Percentiles rank a stretch among this genome's conserved stretches.
phyloP scores from a whole-genome alignment of 1,140 invertebrate species.

The Mamestra configurata region DNA sequence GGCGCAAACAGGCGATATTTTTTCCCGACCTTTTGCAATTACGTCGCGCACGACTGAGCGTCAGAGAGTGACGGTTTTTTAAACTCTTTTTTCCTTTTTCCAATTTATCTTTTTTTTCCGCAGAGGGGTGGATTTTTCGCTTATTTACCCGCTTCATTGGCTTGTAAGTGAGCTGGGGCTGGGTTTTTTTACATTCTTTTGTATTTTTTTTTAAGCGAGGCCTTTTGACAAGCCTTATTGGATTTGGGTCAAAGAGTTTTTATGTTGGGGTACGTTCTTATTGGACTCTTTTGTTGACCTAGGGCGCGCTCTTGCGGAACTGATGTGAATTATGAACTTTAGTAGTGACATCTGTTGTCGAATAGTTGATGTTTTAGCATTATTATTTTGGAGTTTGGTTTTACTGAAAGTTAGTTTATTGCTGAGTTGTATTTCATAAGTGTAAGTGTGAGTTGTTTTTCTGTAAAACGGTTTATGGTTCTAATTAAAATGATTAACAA shows the following conservation, averaged over 20 bases:
- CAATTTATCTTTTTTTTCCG: conserved; percentile 85
- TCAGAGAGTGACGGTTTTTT: conserved; percentile 80
- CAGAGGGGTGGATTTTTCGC: conserved; percentile 84
- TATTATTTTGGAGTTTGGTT: not conserved
- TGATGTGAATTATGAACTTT: conserved; percentile 34
- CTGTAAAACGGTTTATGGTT: no score
- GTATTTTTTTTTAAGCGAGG: conserved; percentile 71
- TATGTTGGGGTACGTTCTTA: conserved; percentile 51
- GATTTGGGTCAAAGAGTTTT: conserved; percentile 76
- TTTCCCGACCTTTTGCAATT: conserved; percentile 84
- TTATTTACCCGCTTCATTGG: conserved; percentile 87
- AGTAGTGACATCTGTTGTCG: conserved; percentile 61
- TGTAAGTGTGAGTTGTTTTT: no score
- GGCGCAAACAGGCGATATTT: conserved; percentile 58
- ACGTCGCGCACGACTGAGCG: conserved; percentile 76
- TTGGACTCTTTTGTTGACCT: conserved; percentile 42
- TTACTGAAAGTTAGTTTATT: not conserved
- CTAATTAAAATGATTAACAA: no score
- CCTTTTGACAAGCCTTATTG: conserved; percentile 68
- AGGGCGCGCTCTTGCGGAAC: conserved; percentile 46
- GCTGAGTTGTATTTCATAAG: not conserved
- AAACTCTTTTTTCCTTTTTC: conserved; percentile 73
- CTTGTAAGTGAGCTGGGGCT: conserved; percentile 85
- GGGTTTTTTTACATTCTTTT: conserved; percentile 74
- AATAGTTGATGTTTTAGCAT: conserved; percentile 46